Percentiles rank a stretch among this genome's conserved stretches.
Conservation (phyloP, 1,140 invertebrate species). For the Vollenhovia emeryi region DNA sequence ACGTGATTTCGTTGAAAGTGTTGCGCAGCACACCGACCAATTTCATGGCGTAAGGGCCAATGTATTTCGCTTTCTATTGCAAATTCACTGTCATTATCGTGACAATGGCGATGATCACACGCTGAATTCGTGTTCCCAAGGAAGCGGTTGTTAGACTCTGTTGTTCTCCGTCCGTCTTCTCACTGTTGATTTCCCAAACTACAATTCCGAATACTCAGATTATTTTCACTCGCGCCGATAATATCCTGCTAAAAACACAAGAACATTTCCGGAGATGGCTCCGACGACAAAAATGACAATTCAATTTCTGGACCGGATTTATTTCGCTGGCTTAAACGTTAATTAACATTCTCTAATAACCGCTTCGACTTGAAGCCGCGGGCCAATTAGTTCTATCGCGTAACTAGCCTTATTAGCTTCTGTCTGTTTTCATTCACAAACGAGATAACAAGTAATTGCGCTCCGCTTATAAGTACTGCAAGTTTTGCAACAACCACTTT, state of each 20-base stretch:
- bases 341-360: conserved; percentile 29
- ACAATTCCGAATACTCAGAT: not conserved
- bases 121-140: conserved; percentile 60
- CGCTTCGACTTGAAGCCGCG: not conserved
- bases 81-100: conserved; percentile 21
- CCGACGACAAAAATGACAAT: not conserved
- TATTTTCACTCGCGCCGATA: not conserved
- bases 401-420: conserved; percentile 12
- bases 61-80: not conserved
- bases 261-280: not conserved
- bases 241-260: not conserved
- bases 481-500: conserved; percentile 2
- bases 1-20: not conserved
- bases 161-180: not conserved
- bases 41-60: not conserved
- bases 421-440: conserved; percentile 12
- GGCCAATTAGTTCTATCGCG: conserved; percentile 10
- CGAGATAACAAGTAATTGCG: conserved; percentile 21
- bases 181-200: not conserved
- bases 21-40: not conserved
- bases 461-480: not conserved
- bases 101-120: conserved; percentile 22
- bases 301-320: not conserved
- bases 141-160: not conserved
- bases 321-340: not conserved